These are phyloP conservation scores for Yponomeuta sedellus DNA, from an alignment of 2,888 invertebrate species.

Conservation along the genomic window DNA sequence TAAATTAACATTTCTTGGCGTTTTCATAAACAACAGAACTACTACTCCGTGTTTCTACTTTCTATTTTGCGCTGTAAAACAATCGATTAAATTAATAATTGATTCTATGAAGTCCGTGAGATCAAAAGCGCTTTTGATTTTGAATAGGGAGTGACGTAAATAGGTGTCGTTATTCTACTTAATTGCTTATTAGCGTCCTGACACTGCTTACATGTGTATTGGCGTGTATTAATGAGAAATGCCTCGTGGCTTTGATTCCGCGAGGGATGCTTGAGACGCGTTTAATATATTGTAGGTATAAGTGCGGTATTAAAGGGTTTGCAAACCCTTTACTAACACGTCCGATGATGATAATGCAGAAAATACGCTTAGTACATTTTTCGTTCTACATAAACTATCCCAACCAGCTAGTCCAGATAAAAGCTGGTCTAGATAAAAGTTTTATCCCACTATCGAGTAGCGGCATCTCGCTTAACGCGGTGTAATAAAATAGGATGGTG, in stretches of 20 bases:
- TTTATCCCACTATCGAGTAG: too few relatives aligned
- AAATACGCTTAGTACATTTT: background rate
- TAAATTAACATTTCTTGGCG: too few relatives aligned
- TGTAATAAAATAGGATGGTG: too few relatives aligned
- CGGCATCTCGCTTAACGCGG: too few relatives aligned
- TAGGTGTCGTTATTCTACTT: constrained; percentile 54
- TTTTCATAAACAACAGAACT: too few relatives aligned
- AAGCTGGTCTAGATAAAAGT: too few relatives aligned
- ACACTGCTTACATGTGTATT: constrained; percentile 51
- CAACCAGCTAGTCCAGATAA: too few relatives aligned
- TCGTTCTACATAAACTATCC: background rate
- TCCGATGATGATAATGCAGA: background rate
- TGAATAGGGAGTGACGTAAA: background rate
- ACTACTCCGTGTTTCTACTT: too few relatives aligned
- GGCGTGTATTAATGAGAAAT: constrained; percentile 55
- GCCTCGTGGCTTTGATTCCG: constrained; percentile 49
- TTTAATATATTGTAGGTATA: constrained; percentile 19
- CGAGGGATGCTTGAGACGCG: constrained; percentile 29
- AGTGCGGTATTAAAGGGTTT: background rate
- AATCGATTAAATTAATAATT: background rate
- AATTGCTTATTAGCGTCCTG: constrained; percentile 68
- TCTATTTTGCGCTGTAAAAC: constrained; percentile 19
- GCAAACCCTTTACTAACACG: background rate
- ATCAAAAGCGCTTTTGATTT: background rate
- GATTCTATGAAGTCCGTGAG: background rate